These are phyloP conservation scores for Hipposideros larvatus DNA, from an alignment of 2,797 vertebrate species.

Conservation along the genomic window DNA sequence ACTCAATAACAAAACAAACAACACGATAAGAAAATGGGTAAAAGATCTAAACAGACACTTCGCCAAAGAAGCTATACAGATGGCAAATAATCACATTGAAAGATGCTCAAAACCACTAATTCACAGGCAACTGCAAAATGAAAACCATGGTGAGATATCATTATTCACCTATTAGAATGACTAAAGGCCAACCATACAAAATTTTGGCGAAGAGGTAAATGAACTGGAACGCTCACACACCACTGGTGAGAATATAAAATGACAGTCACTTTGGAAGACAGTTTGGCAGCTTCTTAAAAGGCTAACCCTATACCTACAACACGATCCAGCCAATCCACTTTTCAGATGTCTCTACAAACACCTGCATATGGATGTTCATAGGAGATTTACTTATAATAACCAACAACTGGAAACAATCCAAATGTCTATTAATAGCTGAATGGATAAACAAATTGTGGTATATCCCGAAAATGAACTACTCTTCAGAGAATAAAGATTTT, in stretches of 20 bases:
- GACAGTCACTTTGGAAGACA: background rate
- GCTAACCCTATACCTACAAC: background rate
- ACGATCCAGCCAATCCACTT: background rate
- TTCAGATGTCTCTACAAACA: background rate
- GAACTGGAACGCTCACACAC: background rate
- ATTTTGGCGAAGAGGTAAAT: background rate
- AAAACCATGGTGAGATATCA: background rate
- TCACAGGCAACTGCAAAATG: background rate
- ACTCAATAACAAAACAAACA: background rate
- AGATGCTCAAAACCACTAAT: background rate
- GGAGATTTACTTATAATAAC: conserved; percentile 8
- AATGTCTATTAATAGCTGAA: background rate
- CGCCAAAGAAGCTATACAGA: background rate
- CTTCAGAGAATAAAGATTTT: background rate
- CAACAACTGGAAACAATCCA: background rate
- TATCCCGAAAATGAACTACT: background rate
- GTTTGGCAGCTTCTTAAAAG: background rate
- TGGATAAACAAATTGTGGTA: background rate
- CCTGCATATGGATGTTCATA: background rate
- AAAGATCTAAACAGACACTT: background rate
- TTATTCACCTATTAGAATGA: background rate
- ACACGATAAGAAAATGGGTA: background rate
- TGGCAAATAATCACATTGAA: background rate
- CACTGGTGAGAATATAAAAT: background rate
- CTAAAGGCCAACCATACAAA: background rate